Evolutionary conservation across 2,113 vertebrate species (phyloP), one percentile per base, ranked within the genome.

Genomic region (Sorex araneus): DNA sequence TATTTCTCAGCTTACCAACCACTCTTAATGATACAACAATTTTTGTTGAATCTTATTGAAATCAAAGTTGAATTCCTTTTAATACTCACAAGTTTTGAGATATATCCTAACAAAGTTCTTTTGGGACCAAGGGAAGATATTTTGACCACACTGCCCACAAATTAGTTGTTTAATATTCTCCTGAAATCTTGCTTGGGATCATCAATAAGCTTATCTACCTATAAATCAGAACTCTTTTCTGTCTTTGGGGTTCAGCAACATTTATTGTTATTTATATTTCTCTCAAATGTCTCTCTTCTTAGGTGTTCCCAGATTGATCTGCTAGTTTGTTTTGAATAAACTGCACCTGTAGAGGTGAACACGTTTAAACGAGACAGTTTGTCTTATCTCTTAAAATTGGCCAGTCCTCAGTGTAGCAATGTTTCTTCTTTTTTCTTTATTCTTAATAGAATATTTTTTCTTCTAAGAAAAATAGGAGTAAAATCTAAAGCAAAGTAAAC

Each of bases 381-480:
- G 43, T 66, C 16, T 85, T 87, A 21, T 91, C 9, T 94, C 50
- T 1, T 84, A 60, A 71, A 28, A 7, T 73, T 77, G 30, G 2
- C 79, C 13, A 23, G 36, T 23, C n/a, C 87, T 90, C 45, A 81
- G 21, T 74, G 19, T 90, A 90, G 32, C 34, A 74, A 13, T 74
- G 13, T 9, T 80, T 70, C 0, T 87, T 91, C n/a, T 87, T 30
- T 32, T 78, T 34, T 16, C 63, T 25, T 19, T 91, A n/a, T 66
- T 25, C 30, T 50, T 89, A 80, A 76, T 87, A 84, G 73, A 21
- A 87, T 77, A 12, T 73, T 80, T 40, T 74, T 18, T 30, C 47
- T 93, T 43, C 23, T 78, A 87, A 81, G 82, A 75, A 90, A 94
- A 87, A 71, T 21, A 63, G 69, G 81, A 80, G 50, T 71, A 78